phyloP scores from a whole-genome alignment of 2,888 invertebrate genomes.

The Drosophila kokeensis region DNA sequence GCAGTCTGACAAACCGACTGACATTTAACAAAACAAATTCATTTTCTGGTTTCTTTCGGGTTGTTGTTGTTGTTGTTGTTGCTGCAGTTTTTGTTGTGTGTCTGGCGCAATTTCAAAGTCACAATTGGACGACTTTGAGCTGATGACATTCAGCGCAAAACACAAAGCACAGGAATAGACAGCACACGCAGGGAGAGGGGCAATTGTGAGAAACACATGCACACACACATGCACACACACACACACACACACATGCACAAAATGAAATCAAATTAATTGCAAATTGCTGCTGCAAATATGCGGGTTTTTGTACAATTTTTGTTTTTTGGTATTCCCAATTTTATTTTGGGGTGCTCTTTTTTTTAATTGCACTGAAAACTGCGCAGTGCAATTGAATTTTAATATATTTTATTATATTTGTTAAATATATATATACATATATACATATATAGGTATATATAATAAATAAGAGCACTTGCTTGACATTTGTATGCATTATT shows the following conservation, averaged over 20 bases:
- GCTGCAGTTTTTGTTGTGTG: slow-evolving; percentile 51
- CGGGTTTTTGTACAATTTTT: slow-evolving; percentile 30
- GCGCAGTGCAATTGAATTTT: slow-evolving; percentile 30
- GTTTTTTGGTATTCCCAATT: background rate
- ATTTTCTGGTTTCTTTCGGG: slow-evolving; percentile 35
- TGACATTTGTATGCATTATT: slow-evolving; percentile 8
- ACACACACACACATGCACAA: background rate
- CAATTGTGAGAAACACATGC: background rate
- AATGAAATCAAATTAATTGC: slow-evolving; percentile 62
- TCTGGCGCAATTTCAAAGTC: slow-evolving; percentile 69
- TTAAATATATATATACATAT: background rate
- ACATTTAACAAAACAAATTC: slow-evolving; percentile 33
- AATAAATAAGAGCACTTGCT: background rate
- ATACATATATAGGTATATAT: background rate
- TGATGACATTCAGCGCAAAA: slow-evolving; percentile 64
- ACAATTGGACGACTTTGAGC: slow-evolving; percentile 66
- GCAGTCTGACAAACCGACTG: slow-evolving; percentile 34
- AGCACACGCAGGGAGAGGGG: background rate
- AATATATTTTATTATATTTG: slow-evolving; percentile 1
- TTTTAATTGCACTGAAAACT: slow-evolving; percentile 29
- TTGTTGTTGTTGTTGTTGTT: slow-evolving; percentile 19
- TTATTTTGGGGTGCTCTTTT: background rate
- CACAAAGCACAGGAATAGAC: background rate
- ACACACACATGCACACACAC: background rate
- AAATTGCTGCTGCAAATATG: slow-evolving; percentile 58